Percentiles rank a stretch among this genome's conserved stretches.
Evolutionary conservation across 2,113 vertebrate genomes (phyloP).

Genomic region (Lagopus muta): DNA sequence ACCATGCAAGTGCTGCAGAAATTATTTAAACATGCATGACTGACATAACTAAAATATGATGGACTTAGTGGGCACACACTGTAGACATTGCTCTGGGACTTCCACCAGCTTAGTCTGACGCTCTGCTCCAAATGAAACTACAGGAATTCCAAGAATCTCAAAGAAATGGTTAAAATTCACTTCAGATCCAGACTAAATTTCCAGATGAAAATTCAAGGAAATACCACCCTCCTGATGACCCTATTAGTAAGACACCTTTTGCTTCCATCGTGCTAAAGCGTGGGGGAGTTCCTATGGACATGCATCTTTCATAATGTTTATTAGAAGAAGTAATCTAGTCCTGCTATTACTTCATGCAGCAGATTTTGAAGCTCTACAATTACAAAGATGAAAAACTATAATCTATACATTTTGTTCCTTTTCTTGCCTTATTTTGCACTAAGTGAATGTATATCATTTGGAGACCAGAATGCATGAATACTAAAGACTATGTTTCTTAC

Average conservation of each 20-base stretch:
- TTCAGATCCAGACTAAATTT: background rate
- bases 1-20: background rate
- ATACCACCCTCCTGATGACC: background rate
- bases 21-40: background rate
- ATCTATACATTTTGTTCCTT: background rate
- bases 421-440: background rate
- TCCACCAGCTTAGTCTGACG: background rate
- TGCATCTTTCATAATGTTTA: fast-evolving
- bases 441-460: background rate
- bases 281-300: background rate
- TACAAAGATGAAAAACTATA: background rate
- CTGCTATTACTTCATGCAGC: background rate
- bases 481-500: background rate
- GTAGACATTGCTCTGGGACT: background rate
- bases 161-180: background rate
- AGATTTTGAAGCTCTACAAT: background rate
- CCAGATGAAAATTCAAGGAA: background rate
- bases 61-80: background rate
- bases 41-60: background rate
- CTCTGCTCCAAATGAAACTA: too few relatives aligned
- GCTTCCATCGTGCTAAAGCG: fast-evolving
- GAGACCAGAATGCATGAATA: background rate
- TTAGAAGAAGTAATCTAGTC: background rate
- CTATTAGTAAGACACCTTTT: background rate
- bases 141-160: background rate